Evolutionary conservation across 2,797 vertebrate species (phyloP).

Genomic region (Myripristis jacobus): DNA sequence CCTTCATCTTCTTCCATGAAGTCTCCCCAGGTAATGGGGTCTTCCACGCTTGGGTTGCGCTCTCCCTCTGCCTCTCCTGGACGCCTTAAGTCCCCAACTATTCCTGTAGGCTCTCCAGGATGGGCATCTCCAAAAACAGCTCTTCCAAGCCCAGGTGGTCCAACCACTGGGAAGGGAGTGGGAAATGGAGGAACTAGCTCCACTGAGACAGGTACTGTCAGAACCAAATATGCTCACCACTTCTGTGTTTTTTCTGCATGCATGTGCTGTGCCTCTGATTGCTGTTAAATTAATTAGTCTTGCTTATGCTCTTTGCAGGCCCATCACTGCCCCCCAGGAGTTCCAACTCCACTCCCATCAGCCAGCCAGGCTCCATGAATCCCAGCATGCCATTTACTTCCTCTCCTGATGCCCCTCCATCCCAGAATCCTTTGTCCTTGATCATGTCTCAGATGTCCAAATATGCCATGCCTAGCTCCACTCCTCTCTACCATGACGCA

Average conservation of each 20-base stretch:
- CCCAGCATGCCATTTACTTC: conserved; percentile 91
- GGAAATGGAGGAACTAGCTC: conserved; percentile 83
- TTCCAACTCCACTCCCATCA: conserved; percentile 88
- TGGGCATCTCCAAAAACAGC: conserved; percentile 91
- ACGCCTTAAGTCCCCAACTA: conserved; percentile 92
- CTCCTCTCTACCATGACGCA: conserved; percentile 97
- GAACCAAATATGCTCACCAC: neutral
- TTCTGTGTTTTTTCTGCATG: neutral
- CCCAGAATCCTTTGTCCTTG: conserved; percentile 96
- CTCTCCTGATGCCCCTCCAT: conserved; percentile 88
- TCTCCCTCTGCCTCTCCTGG: conserved; percentile 93
- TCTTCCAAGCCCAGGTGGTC: conserved; percentile 92
- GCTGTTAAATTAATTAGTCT: conserved; percentile 16
- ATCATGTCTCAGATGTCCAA: conserved; percentile 99
- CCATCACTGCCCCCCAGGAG: conserved; percentile 86
- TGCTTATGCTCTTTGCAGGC: conserved; percentile 68
- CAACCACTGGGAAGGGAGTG: conserved; percentile 77
- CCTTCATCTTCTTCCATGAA: conserved; percentile 85
- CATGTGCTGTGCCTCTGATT: neutral
- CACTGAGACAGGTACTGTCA: conserved; percentile 88
- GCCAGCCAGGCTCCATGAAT: conserved; percentile 89
- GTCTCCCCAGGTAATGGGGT: conserved; percentile 93
- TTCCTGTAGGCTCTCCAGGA: conserved; percentile 92
- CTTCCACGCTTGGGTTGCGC: conserved; percentile 89
- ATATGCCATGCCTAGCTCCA: conserved; percentile 98